Evolutionary conservation across 2,797 vertebrate species (phyloP), one percentile per base, ranked within the genome.

Genomic region (Oophaga sylvatica): DNA sequence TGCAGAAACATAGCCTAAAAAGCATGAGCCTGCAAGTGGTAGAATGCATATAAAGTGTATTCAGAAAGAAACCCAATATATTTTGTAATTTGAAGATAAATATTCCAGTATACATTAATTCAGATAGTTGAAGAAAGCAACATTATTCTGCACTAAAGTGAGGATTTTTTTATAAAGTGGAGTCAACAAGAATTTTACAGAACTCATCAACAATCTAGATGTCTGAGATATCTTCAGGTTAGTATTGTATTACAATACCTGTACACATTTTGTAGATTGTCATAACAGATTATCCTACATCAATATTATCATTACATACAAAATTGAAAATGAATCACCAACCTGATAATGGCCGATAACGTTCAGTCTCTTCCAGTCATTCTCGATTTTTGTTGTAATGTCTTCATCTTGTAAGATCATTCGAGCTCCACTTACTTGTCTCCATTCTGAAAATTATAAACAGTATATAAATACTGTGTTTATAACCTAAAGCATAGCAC

Each of bases 281-380:
- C 29, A 31, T 71, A 9, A 12, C 19, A 13, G 7, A 19, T 20
- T 2, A 5, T 53, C 48, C 11, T 5, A 62, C 19, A 62, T 62
- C 19, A 62, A 19, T 35, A 71, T 71, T 26, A 26, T 26, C 26
- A 71, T 71, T 71, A 4, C 5, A 71, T 19, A 19, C 16, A 35
- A 15, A 22, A 48, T 45, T 48, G 7, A 20, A 45, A 73, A 45
- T 20, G 16, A 31, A 60, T 80, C 57, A n/a, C 80, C 13, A 87
- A 96, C 96, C 96, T 96, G 96, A 89, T 96, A 96, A 83, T 99
- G 98, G 60, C 93, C 95, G 90, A 99, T 91, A 0, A 97, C 97
- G 93, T 99, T 99, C 89, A 99, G 96, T 90, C 98, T 96, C 94
- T 99, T 99, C 98, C 98, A 99, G 95, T 99, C 98, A 0, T 96